Conservation (phyloP, 2,113 vertebrate genomes). For the Equus quagga region DNA sequence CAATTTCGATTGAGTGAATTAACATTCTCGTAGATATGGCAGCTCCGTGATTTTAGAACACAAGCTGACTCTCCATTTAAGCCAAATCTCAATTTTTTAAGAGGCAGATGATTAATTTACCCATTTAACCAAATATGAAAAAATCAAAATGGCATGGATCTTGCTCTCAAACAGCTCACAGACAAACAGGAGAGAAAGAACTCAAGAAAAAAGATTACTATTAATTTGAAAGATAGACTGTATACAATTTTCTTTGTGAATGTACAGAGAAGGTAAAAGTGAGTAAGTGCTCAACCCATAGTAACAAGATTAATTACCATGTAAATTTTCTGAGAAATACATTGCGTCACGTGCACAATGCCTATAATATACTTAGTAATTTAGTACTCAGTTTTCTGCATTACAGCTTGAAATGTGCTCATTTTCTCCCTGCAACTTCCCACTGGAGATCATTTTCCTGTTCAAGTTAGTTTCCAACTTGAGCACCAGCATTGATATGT, state of each 20-base stretch:
- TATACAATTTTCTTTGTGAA: not conserved
- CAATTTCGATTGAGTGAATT: not conserved
- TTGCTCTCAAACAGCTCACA: not conserved
- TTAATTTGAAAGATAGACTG: not conserved
- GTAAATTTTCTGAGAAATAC: not conserved
- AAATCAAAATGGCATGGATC: not conserved
- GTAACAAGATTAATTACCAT: not conserved
- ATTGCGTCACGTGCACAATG: not conserved
- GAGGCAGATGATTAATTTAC: not conserved
- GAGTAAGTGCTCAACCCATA: not conserved
- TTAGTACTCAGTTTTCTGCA: not conserved
- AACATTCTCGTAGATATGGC: not conserved
- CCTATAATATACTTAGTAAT: not conserved
- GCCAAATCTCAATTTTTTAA: not conserved
- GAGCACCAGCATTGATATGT: not conserved
- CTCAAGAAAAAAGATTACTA: not conserved
- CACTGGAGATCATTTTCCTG: rapidly evolving
- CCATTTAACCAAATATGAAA: not conserved
- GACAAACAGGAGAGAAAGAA: not conserved
- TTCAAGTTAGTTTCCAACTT: not conserved
- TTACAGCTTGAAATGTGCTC: not conserved
- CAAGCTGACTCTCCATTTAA: not conserved
- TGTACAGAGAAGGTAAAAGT: not conserved
- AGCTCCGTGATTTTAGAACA: not conserved
- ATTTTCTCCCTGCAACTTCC: not conserved